Evolutionary conservation across 2,797 vertebrate genomes (phyloP).

Genomic region (Oreonectes daqikongensis): DNA sequence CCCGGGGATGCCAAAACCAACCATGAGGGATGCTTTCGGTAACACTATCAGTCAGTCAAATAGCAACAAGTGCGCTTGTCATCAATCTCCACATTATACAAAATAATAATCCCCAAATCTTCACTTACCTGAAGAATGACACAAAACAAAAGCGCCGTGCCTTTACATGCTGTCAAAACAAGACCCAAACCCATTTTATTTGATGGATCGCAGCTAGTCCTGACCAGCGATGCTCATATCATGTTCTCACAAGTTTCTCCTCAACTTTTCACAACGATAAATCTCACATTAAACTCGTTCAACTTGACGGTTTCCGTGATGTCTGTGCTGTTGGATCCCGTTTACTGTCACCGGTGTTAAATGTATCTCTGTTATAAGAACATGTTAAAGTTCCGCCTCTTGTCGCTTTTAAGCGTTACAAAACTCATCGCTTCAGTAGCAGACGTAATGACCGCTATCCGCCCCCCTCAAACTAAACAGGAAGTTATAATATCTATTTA

Average conservation of each 20-base stretch:
- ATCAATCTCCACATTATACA: no score
- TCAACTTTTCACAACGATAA: background rate
- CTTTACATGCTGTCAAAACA: background rate
- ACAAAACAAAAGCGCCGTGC: background rate
- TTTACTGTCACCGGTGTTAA: background rate
- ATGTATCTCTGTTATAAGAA: background rate
- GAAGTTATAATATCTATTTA: conserved; percentile 16
- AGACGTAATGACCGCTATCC: background rate
- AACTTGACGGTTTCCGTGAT: background rate
- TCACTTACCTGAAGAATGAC: conserved; percentile 24
- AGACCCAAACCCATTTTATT: conserved; percentile 23
- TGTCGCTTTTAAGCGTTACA: background rate
- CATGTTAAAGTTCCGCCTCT: conserved; percentile 19
- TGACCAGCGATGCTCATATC: background rate
- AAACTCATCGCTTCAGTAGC: background rate
- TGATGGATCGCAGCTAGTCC: no score
- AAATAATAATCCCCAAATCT: no score
- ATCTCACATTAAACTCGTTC: background rate
- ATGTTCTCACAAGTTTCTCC: background rate
- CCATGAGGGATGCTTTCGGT: no score
- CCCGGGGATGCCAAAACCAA: no score
- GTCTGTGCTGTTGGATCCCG: background rate
- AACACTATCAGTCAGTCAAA: no score
- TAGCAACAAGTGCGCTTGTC: no score
- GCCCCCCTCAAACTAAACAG: conserved; percentile 12